Base-by-base conservation (phyloP, 2,113 vertebrate genomes). In the Nannobrachium achirus region DNA sequence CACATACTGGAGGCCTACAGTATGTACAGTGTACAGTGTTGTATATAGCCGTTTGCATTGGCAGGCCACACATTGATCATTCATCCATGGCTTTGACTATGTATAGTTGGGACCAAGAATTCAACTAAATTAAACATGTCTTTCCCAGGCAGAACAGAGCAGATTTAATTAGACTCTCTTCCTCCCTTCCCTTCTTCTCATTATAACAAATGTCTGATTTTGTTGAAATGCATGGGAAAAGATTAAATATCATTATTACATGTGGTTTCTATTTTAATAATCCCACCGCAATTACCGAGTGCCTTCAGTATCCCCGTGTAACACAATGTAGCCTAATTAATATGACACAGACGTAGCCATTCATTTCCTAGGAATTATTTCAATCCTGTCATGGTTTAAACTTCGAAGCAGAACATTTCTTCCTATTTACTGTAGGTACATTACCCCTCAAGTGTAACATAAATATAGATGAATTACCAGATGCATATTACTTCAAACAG, bases 241-340 rank as follows among this genome's bases (percentile, higher is more conserved):
- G 81, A 83, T 79, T 33, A 33, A 80, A 73, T 79, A 59, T 76
- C 49, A 82, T 86, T 82, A 82, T 86, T 85, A 89, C 61, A 57
- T 38, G 8, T 38, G 49, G 59, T 1, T 67, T 80, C 76, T 79
- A 86, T 85, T 85, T 88, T 83, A 83, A 85, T 78, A 86, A 69
- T 71, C 75, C 56, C 63, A 18, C 16, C 0, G 16, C 69, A 71
- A 64, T 80, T 59, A 71, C 65, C 38, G 41, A 38, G 52, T 58
- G 56, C 63, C 48, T 72, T 75, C 46, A 66, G 39, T 56, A 75
- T 73, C 56, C n/a, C 78, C 63, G 41, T 38, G 50, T 49, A 66
- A 62, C 25, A 56, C 56, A 8, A 76, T 62, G 38, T 76, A 64
- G 63, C 75, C 80, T 78, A 65, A 83, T 85, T 82, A 83, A 69